Evolutionary conservation across 2,888 invertebrate genomes (phyloP).

Genomic region (Amphipoea oculea): DNA sequence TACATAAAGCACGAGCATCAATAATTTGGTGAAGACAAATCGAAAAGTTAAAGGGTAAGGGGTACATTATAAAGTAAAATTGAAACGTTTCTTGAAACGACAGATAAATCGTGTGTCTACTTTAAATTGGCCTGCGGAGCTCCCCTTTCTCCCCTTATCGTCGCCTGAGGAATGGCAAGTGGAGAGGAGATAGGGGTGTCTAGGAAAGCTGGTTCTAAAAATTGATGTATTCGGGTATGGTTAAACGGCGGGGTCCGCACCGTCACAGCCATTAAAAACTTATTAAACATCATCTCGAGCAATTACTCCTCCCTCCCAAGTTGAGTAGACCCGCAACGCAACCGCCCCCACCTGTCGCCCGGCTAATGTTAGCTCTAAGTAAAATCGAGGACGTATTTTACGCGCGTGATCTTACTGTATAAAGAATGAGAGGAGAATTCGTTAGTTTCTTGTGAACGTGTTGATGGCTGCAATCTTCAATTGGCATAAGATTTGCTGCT

Average conservation of each 20-base stretch:
- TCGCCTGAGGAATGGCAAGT: slow-evolving; percentile 18
- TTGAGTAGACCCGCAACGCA: slow-evolving; percentile 62
- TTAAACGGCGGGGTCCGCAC: slow-evolving; percentile 83
- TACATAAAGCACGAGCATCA: slow-evolving; percentile 57
- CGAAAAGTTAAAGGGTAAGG: slow-evolving; percentile 74
- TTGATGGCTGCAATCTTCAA: neutral
- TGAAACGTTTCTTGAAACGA: slow-evolving; percentile 73
- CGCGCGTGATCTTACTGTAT: slow-evolving; percentile 25
- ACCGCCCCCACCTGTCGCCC: slow-evolving; percentile 58
- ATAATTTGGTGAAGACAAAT: slow-evolving; percentile 68
- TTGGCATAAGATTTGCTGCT: neutral
- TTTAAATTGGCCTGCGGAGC: slow-evolving; percentile 59
- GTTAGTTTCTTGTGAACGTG: neutral
- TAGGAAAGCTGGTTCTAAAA: slow-evolving; percentile 71
- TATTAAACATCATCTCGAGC: slow-evolving; percentile 92
- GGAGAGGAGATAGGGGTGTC: slow-evolving; percentile 60
- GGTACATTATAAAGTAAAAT: slow-evolving; percentile 78
- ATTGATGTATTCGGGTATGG: slow-evolving; percentile 79
- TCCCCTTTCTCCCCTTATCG: slow-evolving; percentile 14
- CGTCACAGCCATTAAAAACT: slow-evolving; percentile 92
- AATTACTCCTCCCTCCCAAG: slow-evolving; percentile 88
- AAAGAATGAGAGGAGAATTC: slow-evolving; percentile 1
- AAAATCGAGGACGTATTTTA: slow-evolving; percentile 51
- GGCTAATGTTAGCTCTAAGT: slow-evolving; percentile 54
- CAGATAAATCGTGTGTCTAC: slow-evolving; percentile 71